Evolutionary conservation across 2,888 invertebrate species (phyloP).

Genomic region (Hemaris fuciformis): DNA sequence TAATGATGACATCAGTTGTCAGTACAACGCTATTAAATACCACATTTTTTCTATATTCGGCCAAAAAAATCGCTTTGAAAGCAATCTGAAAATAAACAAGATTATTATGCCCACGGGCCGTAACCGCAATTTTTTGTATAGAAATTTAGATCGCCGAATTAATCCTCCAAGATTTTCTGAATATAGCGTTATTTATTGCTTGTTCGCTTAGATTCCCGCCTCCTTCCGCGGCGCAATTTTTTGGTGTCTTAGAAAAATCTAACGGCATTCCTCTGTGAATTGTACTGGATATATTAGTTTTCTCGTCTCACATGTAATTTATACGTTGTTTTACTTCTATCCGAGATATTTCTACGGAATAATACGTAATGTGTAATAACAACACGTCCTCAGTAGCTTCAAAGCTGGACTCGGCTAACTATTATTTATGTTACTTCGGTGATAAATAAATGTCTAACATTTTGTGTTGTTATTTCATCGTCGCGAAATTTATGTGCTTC

Average conservation of each 20-base stretch:
- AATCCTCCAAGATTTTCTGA: constrained; percentile 33
- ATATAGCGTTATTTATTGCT: constrained; percentile 33
- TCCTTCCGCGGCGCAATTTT: constrained; percentile 24
- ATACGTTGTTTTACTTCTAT: constrained; percentile 28
- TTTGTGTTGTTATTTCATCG: neutral
- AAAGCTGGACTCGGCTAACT: constrained; percentile 3
- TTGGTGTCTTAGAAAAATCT: constrained; percentile 32
- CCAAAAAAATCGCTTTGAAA: constrained; percentile 16
- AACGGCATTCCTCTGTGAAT: constrained; percentile 30
- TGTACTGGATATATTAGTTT: constrained; percentile 38
- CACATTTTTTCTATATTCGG: neutral
- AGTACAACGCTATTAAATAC: neutral
- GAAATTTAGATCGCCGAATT: constrained; percentile 37
- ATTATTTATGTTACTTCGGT: constrained; percentile 9
- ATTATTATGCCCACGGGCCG: constrained; percentile 19
- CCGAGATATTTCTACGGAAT: constrained; percentile 21
- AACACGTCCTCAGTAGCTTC: constrained; percentile 14
- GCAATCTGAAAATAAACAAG: constrained; percentile 20
- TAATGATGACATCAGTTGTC: neutral
- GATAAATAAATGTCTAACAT: neutral
- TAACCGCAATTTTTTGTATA: constrained; percentile 18
- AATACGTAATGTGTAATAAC: constrained; percentile 25
- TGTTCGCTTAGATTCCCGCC: constrained; percentile 17
- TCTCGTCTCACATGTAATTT: constrained; percentile 38
- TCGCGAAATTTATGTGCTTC: neutral